Percentiles rank a stretch among this genome's conserved stretches.
Conservation (phyloP, 2,797 vertebrate species). For the Chloroceryle amazona region DNA sequence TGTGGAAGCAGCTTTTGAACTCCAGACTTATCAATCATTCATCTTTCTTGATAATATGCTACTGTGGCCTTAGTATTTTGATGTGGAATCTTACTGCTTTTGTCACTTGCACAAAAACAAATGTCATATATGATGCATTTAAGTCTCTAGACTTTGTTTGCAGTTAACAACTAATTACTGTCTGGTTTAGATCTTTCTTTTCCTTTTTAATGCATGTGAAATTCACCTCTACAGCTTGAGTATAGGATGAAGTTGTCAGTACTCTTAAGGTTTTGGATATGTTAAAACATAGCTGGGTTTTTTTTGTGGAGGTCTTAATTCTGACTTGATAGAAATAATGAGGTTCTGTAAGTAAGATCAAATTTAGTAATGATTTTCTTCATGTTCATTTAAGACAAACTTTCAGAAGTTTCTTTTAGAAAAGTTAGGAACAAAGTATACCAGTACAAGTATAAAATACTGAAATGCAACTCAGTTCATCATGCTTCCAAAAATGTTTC, state of each 20-base stretch:
- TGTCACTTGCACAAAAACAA: background rate
- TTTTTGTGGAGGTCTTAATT: background rate
- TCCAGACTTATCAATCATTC: background rate
- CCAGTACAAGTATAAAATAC: background rate
- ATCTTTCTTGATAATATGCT: background rate
- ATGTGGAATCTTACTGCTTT: background rate
- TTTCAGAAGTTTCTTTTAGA: background rate
- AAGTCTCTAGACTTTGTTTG: background rate
- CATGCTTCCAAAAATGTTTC: background rate
- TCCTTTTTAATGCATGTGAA: background rate
- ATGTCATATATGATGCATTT: background rate
- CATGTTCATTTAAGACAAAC: background rate
- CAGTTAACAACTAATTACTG: background rate
- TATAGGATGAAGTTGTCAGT: background rate
- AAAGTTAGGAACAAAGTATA: background rate
- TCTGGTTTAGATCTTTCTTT: background rate
- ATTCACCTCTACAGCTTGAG: background rate
- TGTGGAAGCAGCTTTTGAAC: background rate
- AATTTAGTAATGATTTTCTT: background rate
- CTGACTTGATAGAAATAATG: background rate
- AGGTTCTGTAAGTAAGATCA: background rate
- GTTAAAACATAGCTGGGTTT: background rate
- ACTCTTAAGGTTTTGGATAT: background rate
- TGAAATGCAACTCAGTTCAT: background rate
- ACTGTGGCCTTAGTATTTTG: background rate